phyloP scores from a whole-genome alignment of 1,140 invertebrate species.

The Heliconius himera region DNA sequence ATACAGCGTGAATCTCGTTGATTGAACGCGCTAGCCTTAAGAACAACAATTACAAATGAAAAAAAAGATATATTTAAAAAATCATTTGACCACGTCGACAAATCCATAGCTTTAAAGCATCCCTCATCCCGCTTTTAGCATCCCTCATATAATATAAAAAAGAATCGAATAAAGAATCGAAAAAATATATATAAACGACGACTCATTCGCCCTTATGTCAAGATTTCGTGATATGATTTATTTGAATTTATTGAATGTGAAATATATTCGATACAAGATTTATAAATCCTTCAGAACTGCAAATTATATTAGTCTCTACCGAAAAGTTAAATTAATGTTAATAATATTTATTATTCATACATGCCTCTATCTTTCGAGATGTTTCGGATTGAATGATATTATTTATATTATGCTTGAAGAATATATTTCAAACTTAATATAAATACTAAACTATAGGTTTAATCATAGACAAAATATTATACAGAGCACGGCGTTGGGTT shows the following conservation, averaged over 20 bases:
- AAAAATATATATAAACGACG: neutral
- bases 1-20: too few species aligned
- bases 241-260: neutral
- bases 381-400: too few species aligned
- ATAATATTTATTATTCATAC: neutral
- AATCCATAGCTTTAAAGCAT: neutral
- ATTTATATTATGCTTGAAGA: too few species aligned
- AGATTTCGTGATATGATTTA: neutral
- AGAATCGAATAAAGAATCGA: neutral
- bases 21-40: too few species aligned
- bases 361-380: too few species aligned
- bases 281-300: neutral
- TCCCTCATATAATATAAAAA: neutral
- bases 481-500: too few species aligned
- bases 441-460: too few species aligned
- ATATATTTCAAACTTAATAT: too few species aligned
- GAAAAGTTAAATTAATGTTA: neutral
- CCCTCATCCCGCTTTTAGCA: neutral
- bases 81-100: neutral
- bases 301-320: neutral
- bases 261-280: neutral
- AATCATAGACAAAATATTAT: too few species aligned
- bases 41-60: too few species aligned
- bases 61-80: neutral
- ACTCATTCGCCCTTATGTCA: neutral